Percentiles rank a stretch among this genome's conserved stretches.
These are phyloP conservation scores for Tetragnatha montana DNA, from an alignment of 2,888 invertebrate species.

Conservation along the genomic window DNA sequence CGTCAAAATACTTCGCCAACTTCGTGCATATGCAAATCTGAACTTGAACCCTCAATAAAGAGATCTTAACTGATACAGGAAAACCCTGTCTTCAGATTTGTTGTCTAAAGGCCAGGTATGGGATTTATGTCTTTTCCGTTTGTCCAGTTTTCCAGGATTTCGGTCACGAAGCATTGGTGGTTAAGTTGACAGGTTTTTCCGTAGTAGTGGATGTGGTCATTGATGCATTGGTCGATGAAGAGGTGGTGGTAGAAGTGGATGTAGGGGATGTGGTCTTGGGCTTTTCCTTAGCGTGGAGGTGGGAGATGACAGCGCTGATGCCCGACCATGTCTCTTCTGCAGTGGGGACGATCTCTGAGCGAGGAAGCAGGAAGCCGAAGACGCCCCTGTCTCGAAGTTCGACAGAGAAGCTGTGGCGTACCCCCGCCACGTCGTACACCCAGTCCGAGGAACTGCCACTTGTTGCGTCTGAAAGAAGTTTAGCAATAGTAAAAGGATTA, in stretches of 20 bases:
- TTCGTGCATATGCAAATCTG: no score
- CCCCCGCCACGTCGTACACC: conserved; percentile 72
- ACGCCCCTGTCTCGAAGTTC: conserved; percentile 73
- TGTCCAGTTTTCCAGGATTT: no score
- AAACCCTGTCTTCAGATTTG: no score
- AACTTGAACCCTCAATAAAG: no score
- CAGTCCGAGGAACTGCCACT: conserved; percentile 73
- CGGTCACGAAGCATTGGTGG: not conserved
- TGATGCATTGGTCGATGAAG: not conserved
- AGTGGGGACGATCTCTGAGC: conserved; percentile 73
- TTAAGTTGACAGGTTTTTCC: not conserved
- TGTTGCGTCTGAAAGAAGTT: conserved; percentile 69
- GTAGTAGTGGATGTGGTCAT: not conserved
- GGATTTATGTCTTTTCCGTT: no score
- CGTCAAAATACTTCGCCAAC: no score
- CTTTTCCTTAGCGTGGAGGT: conserved; percentile 42
- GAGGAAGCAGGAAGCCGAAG: conserved; percentile 73
- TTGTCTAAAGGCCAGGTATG: no score
- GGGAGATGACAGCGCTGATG: conserved; percentile 69
- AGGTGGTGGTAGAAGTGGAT: not conserved
- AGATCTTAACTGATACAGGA: no score
- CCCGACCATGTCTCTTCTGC: conserved; percentile 73
- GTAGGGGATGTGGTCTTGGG: not conserved
- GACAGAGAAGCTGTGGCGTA: conserved; percentile 72
- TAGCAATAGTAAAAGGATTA: not conserved